Conservation (phyloP, 1,140 invertebrate species). For the Bombus waltoni region DNA sequence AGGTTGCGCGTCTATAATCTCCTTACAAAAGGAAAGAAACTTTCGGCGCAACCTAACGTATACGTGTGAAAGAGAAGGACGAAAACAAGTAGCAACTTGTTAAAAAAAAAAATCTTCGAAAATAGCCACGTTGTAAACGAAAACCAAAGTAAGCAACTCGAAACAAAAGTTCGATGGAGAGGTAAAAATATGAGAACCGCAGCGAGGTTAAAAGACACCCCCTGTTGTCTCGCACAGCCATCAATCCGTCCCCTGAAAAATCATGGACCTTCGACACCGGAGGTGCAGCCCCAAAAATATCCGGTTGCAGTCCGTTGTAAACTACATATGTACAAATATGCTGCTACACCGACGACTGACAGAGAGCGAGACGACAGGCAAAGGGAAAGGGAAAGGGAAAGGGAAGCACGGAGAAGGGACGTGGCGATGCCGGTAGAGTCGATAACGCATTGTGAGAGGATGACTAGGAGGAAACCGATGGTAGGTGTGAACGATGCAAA, state of each 20-base stretch:
- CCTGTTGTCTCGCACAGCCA: no score
- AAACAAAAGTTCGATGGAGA: background rate
- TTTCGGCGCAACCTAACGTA: no score
- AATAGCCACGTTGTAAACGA: background rate
- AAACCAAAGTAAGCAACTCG: background rate
- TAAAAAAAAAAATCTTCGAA: conserved; percentile 14
- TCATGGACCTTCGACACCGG: no score
- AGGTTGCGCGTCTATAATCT: no score
- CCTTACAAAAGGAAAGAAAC: no score
- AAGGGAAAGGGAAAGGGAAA: background rate
- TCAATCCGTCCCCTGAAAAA: no score
- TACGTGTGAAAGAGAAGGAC: no score
- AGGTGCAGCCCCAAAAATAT: conserved; percentile 35
- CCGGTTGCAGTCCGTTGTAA: conserved; percentile 50
- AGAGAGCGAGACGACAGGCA: background rate
- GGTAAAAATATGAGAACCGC: background rate
- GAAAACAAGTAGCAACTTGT: background rate
- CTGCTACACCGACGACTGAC: background rate
- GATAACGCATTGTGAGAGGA: background rate
- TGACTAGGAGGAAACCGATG: background rate
- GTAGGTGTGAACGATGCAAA: background rate
- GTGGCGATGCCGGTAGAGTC: background rate
- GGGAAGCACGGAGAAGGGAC: background rate
- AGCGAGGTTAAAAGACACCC: no score
- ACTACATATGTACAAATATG: conserved; percentile 61